Base-by-base conservation (phyloP, 2,113 vertebrate genomes). In the Misgurnus mizolepis region DNA sequence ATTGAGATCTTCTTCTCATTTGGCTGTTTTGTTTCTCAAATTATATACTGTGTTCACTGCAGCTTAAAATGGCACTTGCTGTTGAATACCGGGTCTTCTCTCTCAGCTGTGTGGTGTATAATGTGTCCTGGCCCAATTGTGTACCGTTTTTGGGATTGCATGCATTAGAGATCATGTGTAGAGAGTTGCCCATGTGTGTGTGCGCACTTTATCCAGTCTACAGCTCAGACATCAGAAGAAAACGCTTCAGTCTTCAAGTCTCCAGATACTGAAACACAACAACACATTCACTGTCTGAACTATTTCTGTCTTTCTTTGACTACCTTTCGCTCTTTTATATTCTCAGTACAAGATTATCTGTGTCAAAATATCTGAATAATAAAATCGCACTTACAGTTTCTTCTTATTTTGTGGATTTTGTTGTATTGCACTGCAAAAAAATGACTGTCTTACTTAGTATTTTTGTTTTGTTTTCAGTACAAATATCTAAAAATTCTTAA, bases 11-110 rank as follows among this genome's bases (percentile, higher is more conserved):
- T 92, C 89, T 88, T 88, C 90, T 93, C 88, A 88, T 92, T 92
- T 84, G 90, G 85, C 88, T 89, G 89, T 90, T 92, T 91, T 92
- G 89, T 93, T 87, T 87, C 90, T 91, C 89, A 93, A 93, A 93
- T 93, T 92, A 93, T 89, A 92, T 22, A 87, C 87, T 65, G 78
- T 81, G 66, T 72, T 76, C 49, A 15, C 73, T 82, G 72, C 80
- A 87, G 82, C 56, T 61, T 78, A 77, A 61, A 74, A 75, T 55
- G 66, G 77, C 77, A 47, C 58, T 62, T 74, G 71, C 71, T 74
- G 55, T 11, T 62, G 72, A 75, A 83, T 58, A 17, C 86, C 82
- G 79, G 43, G 66, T 83, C 82, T 49, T 67, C 50, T n/a, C 47
- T 69, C 18, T 62, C 53, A 77, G 45, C 69, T 78, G 68, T 62